A percentile compares a stretch with the other conserved stretches of the same genome.
These are phyloP conservation scores for Myotis myotis DNA, from an alignment of 2,797 vertebrate genomes.

Conservation along the genomic window DNA sequence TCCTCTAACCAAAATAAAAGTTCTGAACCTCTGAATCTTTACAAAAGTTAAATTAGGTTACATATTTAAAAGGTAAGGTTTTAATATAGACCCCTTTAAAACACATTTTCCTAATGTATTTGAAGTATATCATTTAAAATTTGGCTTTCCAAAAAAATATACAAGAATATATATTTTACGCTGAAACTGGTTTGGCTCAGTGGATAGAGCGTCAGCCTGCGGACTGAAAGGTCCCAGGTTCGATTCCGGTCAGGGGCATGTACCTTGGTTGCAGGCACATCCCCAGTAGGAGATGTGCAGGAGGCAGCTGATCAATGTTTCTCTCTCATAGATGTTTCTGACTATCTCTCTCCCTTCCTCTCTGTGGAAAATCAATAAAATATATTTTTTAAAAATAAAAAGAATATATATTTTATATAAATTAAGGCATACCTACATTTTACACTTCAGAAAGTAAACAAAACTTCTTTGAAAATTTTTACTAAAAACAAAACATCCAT, in stretches of 20 bases:
- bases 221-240: too few species aligned
- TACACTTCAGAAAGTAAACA: not conserved
- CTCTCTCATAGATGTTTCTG: too few species aligned
- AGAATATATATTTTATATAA: not conserved
- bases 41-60: constrained; percentile 29
- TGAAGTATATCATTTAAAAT: constrained; percentile 41
- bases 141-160: not conserved
- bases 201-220: too few species aligned
- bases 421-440: not conserved
- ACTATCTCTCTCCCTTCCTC: too few species aligned
- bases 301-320: too few species aligned
- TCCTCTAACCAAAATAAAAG: constrained; percentile 38
- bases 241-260: too few species aligned
- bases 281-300: too few species aligned
- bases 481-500: constrained; percentile 43
- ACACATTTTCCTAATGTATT: constrained; percentile 13
- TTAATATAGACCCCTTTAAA: constrained; percentile 35
- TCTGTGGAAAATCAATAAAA: too few species aligned
- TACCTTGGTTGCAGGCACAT: too few species aligned
- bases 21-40: constrained; percentile 26
- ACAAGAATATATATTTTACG: not conserved
- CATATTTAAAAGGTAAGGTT: constrained; percentile 25
- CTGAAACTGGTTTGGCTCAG: too few species aligned
- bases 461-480: not conserved
- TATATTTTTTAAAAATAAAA: too few species aligned